Evolutionary conservation across 2,888 invertebrate genomes (phyloP).

Genomic region (Trichopria drosophilae): DNA sequence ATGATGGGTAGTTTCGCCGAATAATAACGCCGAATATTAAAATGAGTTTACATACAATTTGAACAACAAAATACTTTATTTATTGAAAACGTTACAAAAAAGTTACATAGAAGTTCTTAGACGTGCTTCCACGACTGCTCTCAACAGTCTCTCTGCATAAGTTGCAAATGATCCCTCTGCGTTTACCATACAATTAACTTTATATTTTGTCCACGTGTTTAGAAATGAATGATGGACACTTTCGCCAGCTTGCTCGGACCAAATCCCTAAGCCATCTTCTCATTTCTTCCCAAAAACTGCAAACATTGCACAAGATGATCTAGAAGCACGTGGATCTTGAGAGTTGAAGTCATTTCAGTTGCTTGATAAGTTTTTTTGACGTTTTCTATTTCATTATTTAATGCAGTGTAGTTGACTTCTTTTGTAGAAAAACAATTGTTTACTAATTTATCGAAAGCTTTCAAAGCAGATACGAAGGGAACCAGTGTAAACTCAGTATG

Average conservation of each 20-base stretch:
- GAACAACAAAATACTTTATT: too few relatives aligned
- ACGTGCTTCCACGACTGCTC: conserved; percentile 1
- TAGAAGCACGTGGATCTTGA: conserved; percentile 1
- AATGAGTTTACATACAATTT: too few relatives aligned
- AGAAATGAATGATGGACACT: neutral
- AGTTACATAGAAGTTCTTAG: too few relatives aligned
- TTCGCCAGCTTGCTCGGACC: conserved; percentile 3
- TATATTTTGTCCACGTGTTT: neutral
- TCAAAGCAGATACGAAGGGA: neutral
- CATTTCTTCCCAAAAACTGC: conserved; percentile 2
- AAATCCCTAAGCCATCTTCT: conserved; percentile 3
- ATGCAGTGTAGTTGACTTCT: neutral
- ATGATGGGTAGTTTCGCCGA: too few relatives aligned
- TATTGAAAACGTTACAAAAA: too few relatives aligned
- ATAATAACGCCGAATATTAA: too few relatives aligned
- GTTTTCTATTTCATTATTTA: neutral
- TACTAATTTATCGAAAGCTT: conserved; percentile 1
- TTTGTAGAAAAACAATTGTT: conserved; percentile 2
- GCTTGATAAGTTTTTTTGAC: neutral
- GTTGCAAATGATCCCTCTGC: conserved; percentile 2
- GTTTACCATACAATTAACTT: neutral
- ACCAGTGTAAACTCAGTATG: neutral
- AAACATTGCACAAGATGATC: conserved; percentile 2
- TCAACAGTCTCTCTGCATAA: neutral
- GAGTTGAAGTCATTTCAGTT: neutral